A percentile compares a stretch with the other conserved stretches of the same genome.
Conservation (phyloP, 2,797 vertebrate species). For the Falco rusticolus region DNA sequence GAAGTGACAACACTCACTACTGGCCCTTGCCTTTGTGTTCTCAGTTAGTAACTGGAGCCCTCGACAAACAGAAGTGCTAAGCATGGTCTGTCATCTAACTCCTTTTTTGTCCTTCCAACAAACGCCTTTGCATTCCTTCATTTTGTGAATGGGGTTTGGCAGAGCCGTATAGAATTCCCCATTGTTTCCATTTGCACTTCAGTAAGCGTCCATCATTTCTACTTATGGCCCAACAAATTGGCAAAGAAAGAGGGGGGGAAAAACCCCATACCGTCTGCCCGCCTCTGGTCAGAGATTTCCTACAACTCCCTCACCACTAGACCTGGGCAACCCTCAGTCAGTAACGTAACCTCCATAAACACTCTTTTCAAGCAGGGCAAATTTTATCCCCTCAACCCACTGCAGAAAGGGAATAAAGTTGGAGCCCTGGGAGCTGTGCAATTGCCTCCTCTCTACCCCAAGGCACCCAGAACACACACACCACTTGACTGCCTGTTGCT, state of each 20-base stretch:
- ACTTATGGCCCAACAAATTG: background rate
- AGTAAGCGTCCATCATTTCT: background rate
- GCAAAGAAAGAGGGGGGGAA: background rate
- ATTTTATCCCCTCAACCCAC: background rate
- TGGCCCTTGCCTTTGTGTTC: background rate
- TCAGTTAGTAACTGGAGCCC: constrained; percentile 2
- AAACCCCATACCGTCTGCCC: background rate
- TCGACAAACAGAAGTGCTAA: constrained; percentile 9
- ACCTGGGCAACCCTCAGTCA: background rate
- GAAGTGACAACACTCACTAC: background rate
- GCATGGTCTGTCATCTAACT: constrained; percentile 18
- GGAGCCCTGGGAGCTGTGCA: background rate
- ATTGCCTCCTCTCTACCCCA: background rate
- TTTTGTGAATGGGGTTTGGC: constrained; percentile 49
- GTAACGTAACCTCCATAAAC: background rate
- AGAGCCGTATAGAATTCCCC: constrained; percentile 3
- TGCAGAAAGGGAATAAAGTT: background rate
- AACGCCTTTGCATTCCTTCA: constrained; percentile 4
- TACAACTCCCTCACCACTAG: background rate
- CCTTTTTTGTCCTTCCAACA: constrained; percentile 58
- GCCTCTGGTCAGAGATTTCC: background rate
- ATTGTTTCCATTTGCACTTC: constrained; percentile 39
- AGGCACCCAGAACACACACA: background rate
- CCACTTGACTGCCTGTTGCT: background rate
- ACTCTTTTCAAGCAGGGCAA: background rate